These are phyloP conservation scores for Scolopax rusticola DNA, from an alignment of 2,797 vertebrate genomes.

Conservation along the genomic window DNA sequence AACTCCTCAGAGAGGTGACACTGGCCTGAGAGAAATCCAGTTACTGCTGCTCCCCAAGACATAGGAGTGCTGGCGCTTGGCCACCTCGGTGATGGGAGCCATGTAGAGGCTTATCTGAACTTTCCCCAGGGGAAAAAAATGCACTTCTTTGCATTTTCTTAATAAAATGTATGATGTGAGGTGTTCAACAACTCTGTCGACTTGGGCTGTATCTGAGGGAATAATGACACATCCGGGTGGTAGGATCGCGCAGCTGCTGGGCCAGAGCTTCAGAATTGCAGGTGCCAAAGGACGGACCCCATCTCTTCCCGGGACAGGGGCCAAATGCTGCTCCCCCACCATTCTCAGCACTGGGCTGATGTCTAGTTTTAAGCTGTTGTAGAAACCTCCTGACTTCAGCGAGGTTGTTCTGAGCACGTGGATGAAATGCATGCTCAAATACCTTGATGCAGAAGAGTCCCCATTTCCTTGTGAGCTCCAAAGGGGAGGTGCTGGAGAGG, in stretches of 20 bases:
- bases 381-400: neutral
- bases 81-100: neutral
- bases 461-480: neutral
- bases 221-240: rapidly evolving
- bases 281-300: neutral
- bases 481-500: rapidly evolving
- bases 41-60: neutral
- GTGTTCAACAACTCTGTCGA: rapidly evolving
- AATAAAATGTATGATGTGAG: neutral
- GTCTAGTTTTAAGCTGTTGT: neutral
- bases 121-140: neutral
- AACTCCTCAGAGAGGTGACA: neutral
- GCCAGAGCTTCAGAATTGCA: neutral
- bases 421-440: neutral
- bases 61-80: rapidly evolving
- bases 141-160: neutral
- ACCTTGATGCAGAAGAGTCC: neutral
- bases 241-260: neutral
- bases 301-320: too few relatives aligned
- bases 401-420: neutral
- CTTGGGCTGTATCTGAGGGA: neutral
- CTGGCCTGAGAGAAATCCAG: neutral
- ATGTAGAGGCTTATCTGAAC: neutral
- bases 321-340: neutral
- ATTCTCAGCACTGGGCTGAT: rapidly evolving